A percentile compares a stretch with the other conserved stretches of the same genome.
Conservation (phyloP, 2,797 vertebrate species). For the Kryptopterus vitreolus region DNA sequence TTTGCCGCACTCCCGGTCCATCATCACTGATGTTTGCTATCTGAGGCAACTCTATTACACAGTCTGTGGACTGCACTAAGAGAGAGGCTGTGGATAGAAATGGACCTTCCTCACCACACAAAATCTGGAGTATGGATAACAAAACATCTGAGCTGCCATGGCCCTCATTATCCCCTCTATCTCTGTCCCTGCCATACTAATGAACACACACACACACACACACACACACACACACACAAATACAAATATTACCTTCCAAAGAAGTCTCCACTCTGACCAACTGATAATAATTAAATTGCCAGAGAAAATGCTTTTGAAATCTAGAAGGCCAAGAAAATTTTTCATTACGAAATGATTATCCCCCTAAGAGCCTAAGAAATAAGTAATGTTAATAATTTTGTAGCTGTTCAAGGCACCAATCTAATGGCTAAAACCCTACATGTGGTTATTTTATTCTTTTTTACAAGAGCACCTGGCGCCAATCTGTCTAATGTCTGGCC, state of each 20-base stretch:
- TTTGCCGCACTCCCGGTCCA: constrained; percentile 4
- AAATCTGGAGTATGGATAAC: constrained; percentile 28
- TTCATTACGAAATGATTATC: background rate
- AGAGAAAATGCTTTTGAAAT: constrained; percentile 2
- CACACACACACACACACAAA: background rate
- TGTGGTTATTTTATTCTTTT: background rate
- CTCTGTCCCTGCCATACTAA: constrained; percentile 14
- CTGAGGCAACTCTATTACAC: constrained; percentile 23
- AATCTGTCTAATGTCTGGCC: constrained; percentile 26
- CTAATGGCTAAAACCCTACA: background rate
- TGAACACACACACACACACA: background rate
- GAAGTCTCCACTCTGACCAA: constrained; percentile 8
- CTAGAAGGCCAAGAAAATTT: background rate
- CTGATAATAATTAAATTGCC: constrained; percentile 21
- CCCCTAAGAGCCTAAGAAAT: background rate
- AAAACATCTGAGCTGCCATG: constrained; percentile 33
- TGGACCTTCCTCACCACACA: constrained; percentile 21
- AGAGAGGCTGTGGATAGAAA: background rate
- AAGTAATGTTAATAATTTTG: background rate
- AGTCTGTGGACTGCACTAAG: constrained; percentile 17
- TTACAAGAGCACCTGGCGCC: background rate
- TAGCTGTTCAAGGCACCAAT: background rate
- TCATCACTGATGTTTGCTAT: constrained; percentile 38
- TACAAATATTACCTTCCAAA: constrained; percentile 29
- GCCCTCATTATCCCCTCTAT: constrained; percentile 8